These are phyloP conservation scores for Enteromius viviparus DNA, from an alignment of 2,797 vertebrate species.

Conservation along the genomic window DNA sequence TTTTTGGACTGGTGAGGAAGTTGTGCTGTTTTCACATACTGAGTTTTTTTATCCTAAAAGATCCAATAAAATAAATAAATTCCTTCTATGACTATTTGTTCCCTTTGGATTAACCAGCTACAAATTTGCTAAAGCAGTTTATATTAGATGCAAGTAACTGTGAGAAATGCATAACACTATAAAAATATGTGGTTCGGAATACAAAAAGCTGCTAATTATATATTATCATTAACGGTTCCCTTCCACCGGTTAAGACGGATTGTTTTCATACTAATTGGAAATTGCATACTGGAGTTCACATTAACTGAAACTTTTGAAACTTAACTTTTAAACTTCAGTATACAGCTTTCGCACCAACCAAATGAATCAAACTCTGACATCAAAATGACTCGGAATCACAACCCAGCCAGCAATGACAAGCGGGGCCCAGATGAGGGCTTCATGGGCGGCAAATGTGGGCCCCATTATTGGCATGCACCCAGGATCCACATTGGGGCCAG, in stretches of 20 bases:
- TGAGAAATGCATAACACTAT: not conserved
- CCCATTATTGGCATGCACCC: too few species aligned
- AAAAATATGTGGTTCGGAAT: not conserved
- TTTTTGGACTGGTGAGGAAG: not conserved
- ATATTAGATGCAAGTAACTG: not conserved
- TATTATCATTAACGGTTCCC: not conserved
- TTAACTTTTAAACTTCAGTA: not conserved
- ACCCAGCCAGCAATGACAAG: too few species aligned
- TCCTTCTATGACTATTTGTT: not conserved
- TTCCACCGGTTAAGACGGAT: not conserved
- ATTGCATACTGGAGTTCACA: not conserved
- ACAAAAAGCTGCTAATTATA: not conserved
- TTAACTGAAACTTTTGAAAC: not conserved
- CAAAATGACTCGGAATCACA: not conserved
- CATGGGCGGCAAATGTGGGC: too few species aligned
- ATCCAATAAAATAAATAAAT: not conserved
- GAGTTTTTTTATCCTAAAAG: not conserved
- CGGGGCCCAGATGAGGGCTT: too few species aligned
- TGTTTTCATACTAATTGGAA: not conserved
- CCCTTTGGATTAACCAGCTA: not conserved
- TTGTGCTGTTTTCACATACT: not conserved
- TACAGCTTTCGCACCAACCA: not conserved
- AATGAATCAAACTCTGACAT: not conserved
- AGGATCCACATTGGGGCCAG: too few species aligned
- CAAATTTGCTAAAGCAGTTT: not conserved